Percentiles rank a stretch among this genome's conserved stretches.
These are phyloP conservation scores for Spinus pinus DNA, from an alignment of 2,797 vertebrate genomes.

Conservation along the genomic window DNA sequence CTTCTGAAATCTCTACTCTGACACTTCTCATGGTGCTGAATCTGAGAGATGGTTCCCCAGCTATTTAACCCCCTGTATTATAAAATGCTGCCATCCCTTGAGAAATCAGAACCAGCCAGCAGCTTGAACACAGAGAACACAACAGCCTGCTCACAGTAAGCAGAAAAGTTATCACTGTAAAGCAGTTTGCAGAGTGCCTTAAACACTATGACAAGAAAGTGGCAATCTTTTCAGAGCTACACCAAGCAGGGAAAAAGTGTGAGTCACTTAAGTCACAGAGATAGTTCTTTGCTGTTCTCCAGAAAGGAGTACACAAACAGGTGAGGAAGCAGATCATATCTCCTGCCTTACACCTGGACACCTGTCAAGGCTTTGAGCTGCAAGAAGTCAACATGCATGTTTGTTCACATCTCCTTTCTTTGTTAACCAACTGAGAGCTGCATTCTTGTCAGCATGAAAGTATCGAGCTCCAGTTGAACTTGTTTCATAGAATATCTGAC, in stretches of 20 bases:
- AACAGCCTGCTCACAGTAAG: neutral
- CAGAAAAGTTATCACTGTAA: neutral
- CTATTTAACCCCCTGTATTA: neutral
- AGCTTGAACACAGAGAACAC: neutral
- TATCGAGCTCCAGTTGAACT: neutral
- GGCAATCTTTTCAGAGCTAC: neutral
- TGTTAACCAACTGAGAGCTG: neutral
- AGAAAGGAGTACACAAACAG: neutral
- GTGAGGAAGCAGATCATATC: neutral
- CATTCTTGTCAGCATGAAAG: neutral
- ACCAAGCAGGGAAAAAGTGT: neutral
- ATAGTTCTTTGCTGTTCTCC: neutral
- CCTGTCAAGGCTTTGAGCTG: neutral
- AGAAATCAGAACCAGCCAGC: neutral
- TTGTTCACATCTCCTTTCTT: neutral
- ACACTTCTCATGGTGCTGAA: neutral
- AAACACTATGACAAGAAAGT: neutral
- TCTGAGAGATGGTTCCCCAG: neutral
- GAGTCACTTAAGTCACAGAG: neutral
- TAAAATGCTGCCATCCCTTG: neutral
- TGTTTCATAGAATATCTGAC: neutral
- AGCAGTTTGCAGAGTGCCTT: neutral
- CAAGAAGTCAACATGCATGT: neutral
- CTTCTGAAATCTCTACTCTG: neutral
- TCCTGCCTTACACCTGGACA: neutral